A percentile compares a stretch with the other conserved stretches of the same genome.
phyloP scores from a whole-genome alignment of 2,888 invertebrate species.

The Parnassius apollo region DNA sequence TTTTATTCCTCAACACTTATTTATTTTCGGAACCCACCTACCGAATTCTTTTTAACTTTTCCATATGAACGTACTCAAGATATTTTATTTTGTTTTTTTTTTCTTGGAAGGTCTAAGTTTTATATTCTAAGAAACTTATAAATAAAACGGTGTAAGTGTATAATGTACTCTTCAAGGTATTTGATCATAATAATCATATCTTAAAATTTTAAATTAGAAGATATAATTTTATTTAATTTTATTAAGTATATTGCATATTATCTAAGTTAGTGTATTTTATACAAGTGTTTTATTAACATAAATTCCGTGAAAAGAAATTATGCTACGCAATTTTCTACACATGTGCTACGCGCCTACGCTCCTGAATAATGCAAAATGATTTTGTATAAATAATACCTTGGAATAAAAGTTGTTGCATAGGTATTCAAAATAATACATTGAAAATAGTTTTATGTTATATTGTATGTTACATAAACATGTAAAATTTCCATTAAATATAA shows the following conservation, averaged over 20 bases:
- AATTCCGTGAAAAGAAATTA: background rate
- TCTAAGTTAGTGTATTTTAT: too few relatives aligned
- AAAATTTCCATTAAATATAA: conserved; percentile 48
- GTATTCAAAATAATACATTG: conserved; percentile 13
- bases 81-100: conserved; percentile 25
- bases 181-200: too few relatives aligned
- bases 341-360: conserved; percentile 3
- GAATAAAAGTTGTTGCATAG: background rate
- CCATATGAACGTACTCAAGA: conserved; percentile 40
- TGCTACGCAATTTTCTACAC: conserved; percentile 13
- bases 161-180: too few relatives aligned
- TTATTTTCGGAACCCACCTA: conserved; percentile 60
- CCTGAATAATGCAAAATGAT: background rate
- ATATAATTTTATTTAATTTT: too few relatives aligned
- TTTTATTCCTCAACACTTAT: conserved; percentile 71
- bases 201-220: too few relatives aligned
- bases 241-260: too few relatives aligned
- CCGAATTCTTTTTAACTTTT: conserved; percentile 47
- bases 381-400: background rate
- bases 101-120: background rate
- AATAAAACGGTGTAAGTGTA: background rate
- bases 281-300: too few relatives aligned
- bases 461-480: conserved; percentile 16
- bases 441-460: background rate
- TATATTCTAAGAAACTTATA: background rate